A percentile compares a stretch with the other conserved stretches of the same genome.
Conservation (phyloP, 2,797 vertebrate genomes). For the Pantherophis alleghaniensis region DNA sequence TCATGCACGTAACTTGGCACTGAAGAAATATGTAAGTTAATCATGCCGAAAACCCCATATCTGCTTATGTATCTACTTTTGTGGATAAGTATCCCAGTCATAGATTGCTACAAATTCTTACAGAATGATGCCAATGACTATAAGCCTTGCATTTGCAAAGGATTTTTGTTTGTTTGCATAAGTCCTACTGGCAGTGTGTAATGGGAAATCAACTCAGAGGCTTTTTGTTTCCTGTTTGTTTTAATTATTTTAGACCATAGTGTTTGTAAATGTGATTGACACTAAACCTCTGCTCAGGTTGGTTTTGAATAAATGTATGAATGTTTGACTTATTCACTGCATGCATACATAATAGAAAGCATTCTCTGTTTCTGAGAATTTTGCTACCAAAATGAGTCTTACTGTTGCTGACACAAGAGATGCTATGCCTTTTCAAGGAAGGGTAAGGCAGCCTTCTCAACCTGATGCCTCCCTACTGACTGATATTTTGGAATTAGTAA, state of each 20-base stretch:
- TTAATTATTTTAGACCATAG: conserved; percentile 62
- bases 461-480: background rate
- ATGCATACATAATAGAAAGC: conserved; percentile 53
- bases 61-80: background rate
- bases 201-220: conserved; percentile 59
- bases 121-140: conserved; percentile 13
- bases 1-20: background rate
- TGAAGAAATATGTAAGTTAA: background rate
- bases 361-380: conserved; percentile 40
- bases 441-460: background rate
- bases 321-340: conserved; percentile 58
- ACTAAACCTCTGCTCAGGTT: conserved; percentile 65
- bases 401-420: background rate
- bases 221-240: conserved; percentile 59
- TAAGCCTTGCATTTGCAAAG: conserved; percentile 44
- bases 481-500: background rate
- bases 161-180: conserved; percentile 58
- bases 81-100: background rate
- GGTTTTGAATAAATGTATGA: conserved; percentile 60
- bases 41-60: background rate
- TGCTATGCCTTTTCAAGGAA: background rate
- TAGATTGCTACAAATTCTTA: background rate
- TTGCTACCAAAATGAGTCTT: conserved; percentile 28
- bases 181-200: conserved; percentile 50
- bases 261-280: conserved; percentile 69